Evolutionary conservation across 2,113 vertebrate genomes (phyloP).

Genomic region (Dendropsophus ebraccatus): DNA sequence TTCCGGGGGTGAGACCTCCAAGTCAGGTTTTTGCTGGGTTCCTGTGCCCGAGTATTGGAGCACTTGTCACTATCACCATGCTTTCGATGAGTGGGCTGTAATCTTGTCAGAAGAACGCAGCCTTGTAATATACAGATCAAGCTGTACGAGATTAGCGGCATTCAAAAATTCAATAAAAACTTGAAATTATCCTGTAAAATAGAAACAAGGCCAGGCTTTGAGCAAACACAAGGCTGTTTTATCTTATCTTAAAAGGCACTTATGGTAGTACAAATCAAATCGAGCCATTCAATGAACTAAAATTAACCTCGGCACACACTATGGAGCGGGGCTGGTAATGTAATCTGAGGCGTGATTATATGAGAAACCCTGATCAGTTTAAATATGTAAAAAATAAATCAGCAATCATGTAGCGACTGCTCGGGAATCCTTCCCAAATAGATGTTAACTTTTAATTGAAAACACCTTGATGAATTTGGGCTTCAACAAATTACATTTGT

Average conservation of each 20-base stretch:
- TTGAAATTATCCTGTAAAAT: not conserved
- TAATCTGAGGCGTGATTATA: slow-evolving; percentile 21
- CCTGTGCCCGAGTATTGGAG: too few species aligned
- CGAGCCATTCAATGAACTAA: slow-evolving; percentile 21
- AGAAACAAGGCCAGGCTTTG: not conserved
- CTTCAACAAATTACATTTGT: slow-evolving; percentile 29
- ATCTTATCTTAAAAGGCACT: slow-evolving; percentile 14
- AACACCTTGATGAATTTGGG: slow-evolving; percentile 50
- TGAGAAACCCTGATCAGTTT: slow-evolving; percentile 36
- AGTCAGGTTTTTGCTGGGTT: too few species aligned
- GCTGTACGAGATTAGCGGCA: not conserved
- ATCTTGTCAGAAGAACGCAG: too few species aligned
- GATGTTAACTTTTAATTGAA: slow-evolving; percentile 31
- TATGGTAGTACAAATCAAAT: not conserved
- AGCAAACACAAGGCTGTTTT: not conserved
- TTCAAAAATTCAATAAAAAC: not conserved
- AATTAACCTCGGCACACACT: slow-evolving; percentile 21
- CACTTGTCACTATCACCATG: too few species aligned
- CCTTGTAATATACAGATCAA: not conserved
- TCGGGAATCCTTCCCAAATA: slow-evolving; percentile 36
- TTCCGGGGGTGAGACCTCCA: too few species aligned
- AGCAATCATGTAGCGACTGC: slow-evolving; percentile 4
- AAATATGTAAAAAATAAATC: slow-evolving; percentile 48
- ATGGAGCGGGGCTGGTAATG: not conserved
- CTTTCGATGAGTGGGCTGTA: too few species aligned